These are phyloP conservation scores for Cygnus olor DNA, from an alignment of 2,797 vertebrate species.

Conservation along the genomic window DNA sequence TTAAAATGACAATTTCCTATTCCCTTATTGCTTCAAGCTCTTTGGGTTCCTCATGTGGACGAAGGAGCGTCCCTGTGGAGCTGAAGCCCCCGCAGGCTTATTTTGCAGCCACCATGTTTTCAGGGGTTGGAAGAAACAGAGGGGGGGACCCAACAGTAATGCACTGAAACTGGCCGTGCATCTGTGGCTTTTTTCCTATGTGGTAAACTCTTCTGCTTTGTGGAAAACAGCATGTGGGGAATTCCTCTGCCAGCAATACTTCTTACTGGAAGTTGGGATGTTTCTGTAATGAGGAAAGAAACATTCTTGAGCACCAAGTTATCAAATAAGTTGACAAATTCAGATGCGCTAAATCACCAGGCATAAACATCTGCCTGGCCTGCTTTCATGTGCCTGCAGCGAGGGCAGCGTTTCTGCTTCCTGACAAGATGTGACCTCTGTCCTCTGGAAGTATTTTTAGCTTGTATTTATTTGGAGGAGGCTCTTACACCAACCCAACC, in stretches of 20 bases:
- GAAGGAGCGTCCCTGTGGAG: neutral
- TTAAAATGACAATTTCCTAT: slow-evolving; percentile 57
- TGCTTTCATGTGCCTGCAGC: neutral
- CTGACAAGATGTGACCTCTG: neutral
- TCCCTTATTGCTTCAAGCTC: slow-evolving; percentile 37
- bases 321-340: slow-evolving; percentile 61
- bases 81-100: neutral
- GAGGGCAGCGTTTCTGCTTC: neutral
- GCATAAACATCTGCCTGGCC: slow-evolving; percentile 30
- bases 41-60: neutral
- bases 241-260: neutral
- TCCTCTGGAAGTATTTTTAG: slow-evolving; percentile 42
- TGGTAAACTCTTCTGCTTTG: neutral
- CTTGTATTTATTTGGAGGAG: slow-evolving; percentile 27
- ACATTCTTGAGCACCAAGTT: neutral
- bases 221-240: slow-evolving; percentile 7
- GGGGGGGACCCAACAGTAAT: slow-evolving; percentile 1
- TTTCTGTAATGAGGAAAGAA: slow-evolving; percentile 34
- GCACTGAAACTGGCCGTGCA: neutral
- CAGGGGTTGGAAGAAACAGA: neutral
- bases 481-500: neutral
- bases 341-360: neutral
- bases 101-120: neutral
- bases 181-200: neutral
- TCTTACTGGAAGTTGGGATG: slow-evolving; percentile 46